phyloP scores from a whole-genome alignment of 2,888 invertebrate genomes.

The Scaptomyza parva region DNA sequence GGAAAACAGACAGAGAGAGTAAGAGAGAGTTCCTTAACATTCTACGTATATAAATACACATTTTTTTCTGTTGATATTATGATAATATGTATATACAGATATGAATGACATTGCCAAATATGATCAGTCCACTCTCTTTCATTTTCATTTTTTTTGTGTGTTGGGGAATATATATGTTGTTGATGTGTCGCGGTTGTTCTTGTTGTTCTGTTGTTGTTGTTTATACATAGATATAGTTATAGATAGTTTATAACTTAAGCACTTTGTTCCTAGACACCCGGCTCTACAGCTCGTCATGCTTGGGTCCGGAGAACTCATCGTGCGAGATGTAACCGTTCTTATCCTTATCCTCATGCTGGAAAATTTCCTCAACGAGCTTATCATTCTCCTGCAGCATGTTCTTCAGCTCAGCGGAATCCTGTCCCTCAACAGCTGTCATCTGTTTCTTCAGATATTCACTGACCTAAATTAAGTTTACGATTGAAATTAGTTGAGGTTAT shows the following conservation, averaged over 20 bases:
- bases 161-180: conserved; percentile 37
- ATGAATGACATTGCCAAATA: conserved; percentile 55
- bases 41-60: conserved; percentile 41
- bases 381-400: conserved; percentile 95
- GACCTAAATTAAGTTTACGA: conserved; percentile 87
- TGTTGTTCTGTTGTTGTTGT: conserved; percentile 27
- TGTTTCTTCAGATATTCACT: conserved; percentile 96
- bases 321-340: conserved; percentile 98
- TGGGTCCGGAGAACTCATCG: conserved; percentile 98
- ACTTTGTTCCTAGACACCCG: conserved; percentile 40
- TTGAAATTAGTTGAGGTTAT: no score
- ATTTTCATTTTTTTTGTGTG: conserved; percentile 18
- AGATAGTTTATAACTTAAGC: conserved; percentile 67
- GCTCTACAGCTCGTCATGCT: conserved; percentile 96
- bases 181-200: conserved; percentile 29
- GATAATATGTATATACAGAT: conserved; percentile 52
- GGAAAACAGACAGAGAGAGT: neutral
- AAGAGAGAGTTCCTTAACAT: conserved; percentile 27
- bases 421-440: conserved; percentile 93
- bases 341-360: conserved; percentile 98
- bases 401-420: conserved; percentile 91
- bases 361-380: conserved; percentile 97
- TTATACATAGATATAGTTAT: conserved; percentile 52
- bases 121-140: conserved; percentile 50
- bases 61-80: conserved; percentile 12